Evolutionary conservation across 2,888 invertebrate species (phyloP).

Genomic region (Agonopterix arenella): DNA sequence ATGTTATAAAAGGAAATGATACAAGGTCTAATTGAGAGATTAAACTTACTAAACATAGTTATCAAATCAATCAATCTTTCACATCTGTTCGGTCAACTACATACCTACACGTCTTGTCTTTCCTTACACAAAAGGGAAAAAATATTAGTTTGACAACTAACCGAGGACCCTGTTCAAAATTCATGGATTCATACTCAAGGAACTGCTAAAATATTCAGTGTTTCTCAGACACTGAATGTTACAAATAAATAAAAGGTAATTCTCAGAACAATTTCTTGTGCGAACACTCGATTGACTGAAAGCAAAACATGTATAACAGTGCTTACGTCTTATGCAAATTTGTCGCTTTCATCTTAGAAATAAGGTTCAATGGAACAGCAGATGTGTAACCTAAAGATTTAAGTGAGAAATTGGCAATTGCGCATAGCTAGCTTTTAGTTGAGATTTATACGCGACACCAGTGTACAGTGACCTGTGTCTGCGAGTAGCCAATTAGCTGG

Average conservation of each 20-base stretch:
- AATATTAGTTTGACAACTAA: background rate
- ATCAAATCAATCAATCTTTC: no score
- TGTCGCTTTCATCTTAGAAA: constrained; percentile 25
- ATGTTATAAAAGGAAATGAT: constrained; percentile 2
- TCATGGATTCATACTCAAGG: background rate
- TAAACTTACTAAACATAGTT: background rate
- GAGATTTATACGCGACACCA: constrained; percentile 61
- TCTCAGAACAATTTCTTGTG: constrained; percentile 55
- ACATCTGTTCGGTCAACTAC: no score
- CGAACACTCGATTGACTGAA: constrained; percentile 40
- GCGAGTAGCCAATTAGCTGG: background rate
- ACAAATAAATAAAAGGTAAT: constrained; percentile 43
- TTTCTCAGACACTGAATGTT: constrained; percentile 41
- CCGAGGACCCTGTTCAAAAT: background rate
- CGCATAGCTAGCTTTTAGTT: constrained; percentile 45
- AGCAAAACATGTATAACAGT: constrained; percentile 28
- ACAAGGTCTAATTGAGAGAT: constrained; percentile 10
- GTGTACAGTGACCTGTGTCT: constrained; percentile 37
- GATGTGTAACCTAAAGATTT: constrained; percentile 27
- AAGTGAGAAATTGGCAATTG: constrained; percentile 59
- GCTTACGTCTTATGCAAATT: constrained; percentile 29
- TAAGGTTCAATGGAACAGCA: constrained; percentile 30
- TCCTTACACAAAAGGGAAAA: no score
- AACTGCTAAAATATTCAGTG: constrained; percentile 44
- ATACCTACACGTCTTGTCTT: no score